phyloP scores from a whole-genome alignment of 2,888 invertebrate genomes.

The Mamestra brassicae region DNA sequence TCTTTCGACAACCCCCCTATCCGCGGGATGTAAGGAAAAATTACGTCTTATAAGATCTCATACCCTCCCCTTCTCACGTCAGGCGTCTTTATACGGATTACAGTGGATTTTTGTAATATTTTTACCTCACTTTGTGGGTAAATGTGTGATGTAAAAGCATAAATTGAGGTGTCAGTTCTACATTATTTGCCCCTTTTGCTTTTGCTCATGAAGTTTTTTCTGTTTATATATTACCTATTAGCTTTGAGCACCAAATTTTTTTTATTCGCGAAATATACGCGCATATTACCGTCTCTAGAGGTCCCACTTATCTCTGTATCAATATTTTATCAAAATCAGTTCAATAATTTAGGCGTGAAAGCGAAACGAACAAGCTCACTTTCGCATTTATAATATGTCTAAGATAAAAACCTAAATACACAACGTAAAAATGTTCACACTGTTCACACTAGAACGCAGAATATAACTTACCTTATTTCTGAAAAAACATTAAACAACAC shows the following conservation, averaged over 20 bases:
- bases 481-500: background rate
- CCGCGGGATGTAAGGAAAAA: constrained; percentile 34
- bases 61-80: constrained; percentile 10
- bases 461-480: background rate
- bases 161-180: background rate
- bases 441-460: background rate
- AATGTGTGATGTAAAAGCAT: constrained; percentile 7
- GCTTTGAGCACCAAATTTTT: too few relatives aligned
- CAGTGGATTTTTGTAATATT: constrained; percentile 19
- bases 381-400: too few relatives aligned
- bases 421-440: background rate
- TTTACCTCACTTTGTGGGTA: constrained; percentile 10
- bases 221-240: too few relatives aligned
- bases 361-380: too few relatives aligned
- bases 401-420: background rate
- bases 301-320: too few relatives aligned
- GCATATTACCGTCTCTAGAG: too few relatives aligned
- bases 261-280: too few relatives aligned
- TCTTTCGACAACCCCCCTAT: constrained; percentile 20
- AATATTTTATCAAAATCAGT: too few relatives aligned
- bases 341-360: too few relatives aligned
- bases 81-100: constrained; percentile 14
- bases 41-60: constrained; percentile 37
- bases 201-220: background rate
- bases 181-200: background rate